phyloP scores from a whole-genome alignment of 2,797 vertebrate species.

The Labeo calbasu region DNA sequence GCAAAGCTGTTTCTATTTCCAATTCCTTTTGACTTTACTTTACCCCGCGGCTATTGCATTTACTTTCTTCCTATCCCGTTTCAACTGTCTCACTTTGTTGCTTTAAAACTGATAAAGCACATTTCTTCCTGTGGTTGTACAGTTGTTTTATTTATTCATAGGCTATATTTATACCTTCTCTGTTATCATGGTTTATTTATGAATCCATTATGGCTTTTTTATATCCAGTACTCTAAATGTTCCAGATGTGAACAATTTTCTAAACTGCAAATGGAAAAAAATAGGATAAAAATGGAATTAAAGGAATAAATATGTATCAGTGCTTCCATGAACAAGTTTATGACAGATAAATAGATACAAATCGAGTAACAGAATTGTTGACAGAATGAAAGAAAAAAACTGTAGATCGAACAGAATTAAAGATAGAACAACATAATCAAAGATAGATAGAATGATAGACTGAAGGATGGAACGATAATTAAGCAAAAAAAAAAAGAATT shows the following conservation, averaged over 20 bases:
- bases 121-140: background rate
- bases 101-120: background rate
- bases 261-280: background rate
- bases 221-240: background rate
- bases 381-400: background rate
- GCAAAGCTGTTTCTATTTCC: background rate
- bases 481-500: too few species aligned
- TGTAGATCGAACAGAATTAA: background rate
- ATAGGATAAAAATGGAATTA: background rate
- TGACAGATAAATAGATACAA: background rate
- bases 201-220: constrained; percentile 5
- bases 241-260: constrained; percentile 8
- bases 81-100: background rate
- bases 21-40: background rate
- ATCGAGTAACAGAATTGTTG: background rate
- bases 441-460: background rate
- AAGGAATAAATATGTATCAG: background rate
- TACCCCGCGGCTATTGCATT: background rate
- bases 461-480: too few species aligned
- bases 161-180: background rate
- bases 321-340: background rate
- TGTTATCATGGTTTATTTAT: constrained; percentile 8
- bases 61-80: background rate
- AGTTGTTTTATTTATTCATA: background rate
- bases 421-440: too few species aligned